Base-by-base conservation (phyloP, 2,888 invertebrate species). In the Heliconius hortense region DNA sequence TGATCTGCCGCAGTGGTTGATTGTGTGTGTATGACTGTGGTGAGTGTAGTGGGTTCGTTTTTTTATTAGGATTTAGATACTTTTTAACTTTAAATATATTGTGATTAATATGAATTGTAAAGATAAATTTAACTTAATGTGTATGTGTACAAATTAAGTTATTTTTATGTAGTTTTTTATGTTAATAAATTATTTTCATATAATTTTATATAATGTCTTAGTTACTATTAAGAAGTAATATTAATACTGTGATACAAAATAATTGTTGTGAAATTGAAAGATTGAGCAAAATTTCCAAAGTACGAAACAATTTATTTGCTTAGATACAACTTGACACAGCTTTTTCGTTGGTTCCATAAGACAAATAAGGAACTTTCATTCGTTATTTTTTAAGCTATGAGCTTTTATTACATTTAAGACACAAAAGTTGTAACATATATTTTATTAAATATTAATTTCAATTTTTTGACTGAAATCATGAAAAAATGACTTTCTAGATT, bases 341-440 rank as follows among this genome's bases (percentile, higher is more conserved):
- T 69, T 56, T 68, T 56, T 69, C 31, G 69, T 69, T 18, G 31
- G 4, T 31, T 56, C n/a, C 31, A 56, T 56, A 56, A 56, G 31
- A 56, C 56, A 69, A 56, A 56, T 35, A 69, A 35, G 35, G n/a
- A 69, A 56, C 56, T 56, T 69, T 53, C 39, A 24, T n/a, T 69
- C 31, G 31, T 31, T 24, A 66, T 56, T 69, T 31, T n/a, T 69
- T 24, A n/a, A 24, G n/a, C 4, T 56, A 69, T 35, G 7, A 24
- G 35, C 31, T 56, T 56, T n/a, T n/a, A 28, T 8, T 24, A 69
- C 31, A 8, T 31, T 56, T 35, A 56, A 8, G 56, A 43, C 1
- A 24, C 7, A 66, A 26, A 43, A 26, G 18, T n/a, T 66, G 24
- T 43, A 39, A 24, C 15, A 8, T 24, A 43, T 39, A 66, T 43